Evolutionary conservation across 2,797 vertebrate genomes (phyloP).

Genomic region (Mycteria americana): DNA sequence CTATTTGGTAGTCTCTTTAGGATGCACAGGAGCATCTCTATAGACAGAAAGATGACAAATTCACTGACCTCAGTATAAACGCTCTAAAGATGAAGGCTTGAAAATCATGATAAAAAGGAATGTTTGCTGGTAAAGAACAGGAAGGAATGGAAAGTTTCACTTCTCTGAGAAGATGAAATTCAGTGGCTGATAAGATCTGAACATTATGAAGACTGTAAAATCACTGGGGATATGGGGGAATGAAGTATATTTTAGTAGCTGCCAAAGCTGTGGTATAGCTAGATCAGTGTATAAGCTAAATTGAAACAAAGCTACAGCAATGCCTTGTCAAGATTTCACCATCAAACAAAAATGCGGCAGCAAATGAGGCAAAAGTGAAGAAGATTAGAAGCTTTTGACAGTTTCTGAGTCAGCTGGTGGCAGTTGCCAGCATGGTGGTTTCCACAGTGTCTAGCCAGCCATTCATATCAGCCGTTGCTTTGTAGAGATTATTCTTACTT

Average conservation of each 20-base stretch:
- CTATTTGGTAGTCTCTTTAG: background rate
- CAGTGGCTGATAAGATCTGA: background rate
- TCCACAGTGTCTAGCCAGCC: background rate
- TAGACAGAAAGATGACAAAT: constrained; percentile 36
- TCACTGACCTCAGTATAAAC: constrained; percentile 21
- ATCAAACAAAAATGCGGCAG: background rate
- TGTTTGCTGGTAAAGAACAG: background rate
- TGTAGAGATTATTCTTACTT: background rate
- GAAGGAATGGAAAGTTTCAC: constrained; percentile 21
- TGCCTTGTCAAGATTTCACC: constrained; percentile 49
- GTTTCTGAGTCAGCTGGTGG: constrained; percentile 25
- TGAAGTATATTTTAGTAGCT: constrained; percentile 27
- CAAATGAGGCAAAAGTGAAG: constrained; percentile 33
- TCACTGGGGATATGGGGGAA: background rate
- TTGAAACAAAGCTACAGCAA: constrained; percentile 61
- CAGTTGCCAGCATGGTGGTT: background rate
- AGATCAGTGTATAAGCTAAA: constrained; percentile 48
- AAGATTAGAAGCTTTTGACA: constrained; percentile 29
- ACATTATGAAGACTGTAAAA: background rate
- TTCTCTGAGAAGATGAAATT: constrained; percentile 31
- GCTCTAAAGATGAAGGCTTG: background rate
- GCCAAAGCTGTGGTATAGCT: constrained; percentile 36
- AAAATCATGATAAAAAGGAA: background rate
- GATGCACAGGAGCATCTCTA: background rate
- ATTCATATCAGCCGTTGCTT: background rate